Base-by-base conservation (phyloP, 92 coral and sea anemone genomes). In the Metridium senile region DNA sequence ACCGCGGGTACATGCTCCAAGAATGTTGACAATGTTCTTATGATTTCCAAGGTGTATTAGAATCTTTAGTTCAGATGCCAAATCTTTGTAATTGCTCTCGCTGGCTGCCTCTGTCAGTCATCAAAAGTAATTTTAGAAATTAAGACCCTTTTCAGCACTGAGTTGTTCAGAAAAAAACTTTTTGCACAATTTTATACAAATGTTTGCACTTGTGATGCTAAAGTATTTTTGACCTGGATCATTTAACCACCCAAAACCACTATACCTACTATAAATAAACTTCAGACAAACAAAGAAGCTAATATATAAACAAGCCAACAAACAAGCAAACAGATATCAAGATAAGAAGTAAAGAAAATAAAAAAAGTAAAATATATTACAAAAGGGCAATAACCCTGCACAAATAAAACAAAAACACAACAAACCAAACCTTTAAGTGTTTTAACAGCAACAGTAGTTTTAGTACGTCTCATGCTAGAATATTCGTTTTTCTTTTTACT, bases 31-130 rank as follows among this genome's bases (percentile, higher is more conserved):
- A 54, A 90, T 90, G 76, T 90, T 90, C 68, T 84, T 87, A 47
- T 90, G 95, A 56, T 86, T 86, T 57, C 91, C 95, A 76, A 86
- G 80, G 35, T 90, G 95, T 54, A 90, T 90, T 73, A 90, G 89
- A 49, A 90, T 68, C 84, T 90, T 90, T 25, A 90, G 72, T 82
- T 90, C 95, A 21, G 95, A 85, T 32, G 91, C 95, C 75, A 90
- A 76, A 63, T 90, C 95, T 66, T 88, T 85, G 79, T 86, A 86
- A 47, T 90, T 91, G 28, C 69, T 87, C 63, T 87, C 86, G n/a
- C 71, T 88, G 35, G 95, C 91, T 58, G 77, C 79, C 78, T 72
- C 95, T 90, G 75, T 10, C 32, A 70, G 22, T n/a, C 23, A 18
- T 9, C 19, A 56, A 26, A 20, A 72, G 29, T 2, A 72, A 20